Evolutionary conservation across 2,888 invertebrate genomes (phyloP).

Genomic region (Stenodera caucasica): DNA sequence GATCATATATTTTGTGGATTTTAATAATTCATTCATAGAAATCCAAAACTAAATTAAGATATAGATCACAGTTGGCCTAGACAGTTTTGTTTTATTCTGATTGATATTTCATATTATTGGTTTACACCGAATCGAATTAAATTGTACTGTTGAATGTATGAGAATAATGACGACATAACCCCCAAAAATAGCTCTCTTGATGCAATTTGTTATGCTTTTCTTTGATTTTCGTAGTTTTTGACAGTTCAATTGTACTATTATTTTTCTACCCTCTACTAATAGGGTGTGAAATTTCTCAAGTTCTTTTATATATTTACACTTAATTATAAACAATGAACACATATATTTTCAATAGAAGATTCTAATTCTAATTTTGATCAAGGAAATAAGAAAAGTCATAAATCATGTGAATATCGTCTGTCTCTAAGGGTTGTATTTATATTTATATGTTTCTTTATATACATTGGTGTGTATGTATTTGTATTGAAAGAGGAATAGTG

Average conservation of each 20-base stretch:
- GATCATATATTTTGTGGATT: constrained; percentile 18
- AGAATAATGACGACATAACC: background rate
- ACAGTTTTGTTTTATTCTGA: background rate
- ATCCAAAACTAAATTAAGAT: too few relatives aligned
- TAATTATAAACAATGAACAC: constrained; percentile 33
- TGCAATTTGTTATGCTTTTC: constrained; percentile 42
- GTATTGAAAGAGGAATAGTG: constrained; percentile 10
- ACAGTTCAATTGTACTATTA: constrained; percentile 35
- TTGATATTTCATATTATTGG: constrained; percentile 3
- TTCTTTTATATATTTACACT: background rate
- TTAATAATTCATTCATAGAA: too few relatives aligned
- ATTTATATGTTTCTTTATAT: background rate
- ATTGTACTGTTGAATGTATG: background rate
- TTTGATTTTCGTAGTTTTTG: constrained; percentile 24
- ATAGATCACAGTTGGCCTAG: background rate
- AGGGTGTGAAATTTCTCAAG: background rate
- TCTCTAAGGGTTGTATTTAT: background rate
- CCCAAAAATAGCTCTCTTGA: constrained; percentile 37
- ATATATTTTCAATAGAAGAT: background rate
- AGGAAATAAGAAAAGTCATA: too few relatives aligned
- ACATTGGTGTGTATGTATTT: background rate
- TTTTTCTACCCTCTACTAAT: background rate
- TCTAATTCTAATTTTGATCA: too few relatives aligned
- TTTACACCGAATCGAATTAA: background rate
- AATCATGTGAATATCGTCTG: constrained; percentile 48